Conservation (phyloP, 2,113 vertebrate species). For the Notothenia coriiceps region DNA sequence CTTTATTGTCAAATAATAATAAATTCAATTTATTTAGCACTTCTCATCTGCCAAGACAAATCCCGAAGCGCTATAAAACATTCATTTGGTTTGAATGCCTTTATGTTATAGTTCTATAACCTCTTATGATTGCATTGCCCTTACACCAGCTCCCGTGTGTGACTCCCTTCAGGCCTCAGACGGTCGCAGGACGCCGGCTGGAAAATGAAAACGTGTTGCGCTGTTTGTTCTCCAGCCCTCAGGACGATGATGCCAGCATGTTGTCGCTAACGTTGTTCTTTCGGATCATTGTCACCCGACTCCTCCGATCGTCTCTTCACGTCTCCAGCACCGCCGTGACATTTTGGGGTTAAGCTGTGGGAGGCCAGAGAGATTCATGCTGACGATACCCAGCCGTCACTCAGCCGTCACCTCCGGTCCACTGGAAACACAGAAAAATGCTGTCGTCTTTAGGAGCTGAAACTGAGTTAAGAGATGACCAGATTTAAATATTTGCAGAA, state of each 20-base stretch:
- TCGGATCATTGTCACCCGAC: conserved; percentile 55
- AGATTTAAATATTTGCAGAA: background rate
- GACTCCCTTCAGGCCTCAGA: conserved; percentile 16
- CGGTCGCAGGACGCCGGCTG: conserved; percentile 24
- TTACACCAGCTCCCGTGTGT: background rate
- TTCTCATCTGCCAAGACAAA: no score
- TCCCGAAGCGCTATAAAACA: no score
- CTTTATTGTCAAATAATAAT: no score
- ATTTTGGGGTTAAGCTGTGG: conserved; percentile 75
- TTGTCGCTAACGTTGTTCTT: conserved; percentile 34
- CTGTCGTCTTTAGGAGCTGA: no score
- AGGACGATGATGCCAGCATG: conserved; percentile 58
- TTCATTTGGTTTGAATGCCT: no score
- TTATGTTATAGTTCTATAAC: no score
- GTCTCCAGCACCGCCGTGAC: conserved; percentile 37
- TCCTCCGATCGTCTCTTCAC: conserved; percentile 34
- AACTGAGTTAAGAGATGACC: no score
- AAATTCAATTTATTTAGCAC: background rate
- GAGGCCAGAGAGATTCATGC: conserved; percentile 31
- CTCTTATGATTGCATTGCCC: no score
- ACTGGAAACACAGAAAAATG: background rate
- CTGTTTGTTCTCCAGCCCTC: conserved; percentile 23
- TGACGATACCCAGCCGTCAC: conserved; percentile 36
- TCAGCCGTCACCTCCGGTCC: conserved; percentile 1
- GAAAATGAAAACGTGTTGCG: conserved; percentile 18